A percentile compares a stretch with the other conserved stretches of the same genome.
Conservation (phyloP, 2,113 vertebrate genomes). For the Apteryx mantelli region DNA sequence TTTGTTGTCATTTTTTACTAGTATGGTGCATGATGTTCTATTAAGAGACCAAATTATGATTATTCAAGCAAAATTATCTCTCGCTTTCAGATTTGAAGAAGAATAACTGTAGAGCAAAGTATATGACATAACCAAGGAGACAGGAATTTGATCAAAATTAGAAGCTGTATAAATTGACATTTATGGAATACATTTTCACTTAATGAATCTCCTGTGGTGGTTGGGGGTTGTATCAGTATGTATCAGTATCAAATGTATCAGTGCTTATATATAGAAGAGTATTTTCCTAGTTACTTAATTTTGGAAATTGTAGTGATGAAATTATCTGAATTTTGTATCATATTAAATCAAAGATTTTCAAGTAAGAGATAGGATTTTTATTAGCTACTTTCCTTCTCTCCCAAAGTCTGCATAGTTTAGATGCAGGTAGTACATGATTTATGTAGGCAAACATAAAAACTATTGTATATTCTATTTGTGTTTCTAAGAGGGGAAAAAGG, state of each 20-base stretch:
- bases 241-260: not conserved
- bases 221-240: not conserved
- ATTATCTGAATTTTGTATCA: not conserved
- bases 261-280: not conserved
- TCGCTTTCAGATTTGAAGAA: not conserved
- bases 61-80: not conserved
- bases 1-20: not conserved
- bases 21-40: not conserved
- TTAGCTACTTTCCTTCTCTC: not conserved
- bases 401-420: not conserved
- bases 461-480: not conserved
- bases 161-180: not conserved
- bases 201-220: not conserved
- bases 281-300: not conserved
- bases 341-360: not conserved
- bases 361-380: not conserved
- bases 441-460: not conserved
- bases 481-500: not conserved
- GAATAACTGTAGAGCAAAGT: not conserved
- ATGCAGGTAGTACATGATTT: not conserved
- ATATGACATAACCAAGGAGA: not conserved
- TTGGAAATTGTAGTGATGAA: not conserved
- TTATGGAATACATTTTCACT: not conserved
- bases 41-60: not conserved
- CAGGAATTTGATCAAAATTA: not conserved